Percentiles rank a stretch among this genome's conserved stretches.
Evolutionary conservation across 2,888 invertebrate species (phyloP).

Genomic region (Lasioglossum oenotherae): DNA sequence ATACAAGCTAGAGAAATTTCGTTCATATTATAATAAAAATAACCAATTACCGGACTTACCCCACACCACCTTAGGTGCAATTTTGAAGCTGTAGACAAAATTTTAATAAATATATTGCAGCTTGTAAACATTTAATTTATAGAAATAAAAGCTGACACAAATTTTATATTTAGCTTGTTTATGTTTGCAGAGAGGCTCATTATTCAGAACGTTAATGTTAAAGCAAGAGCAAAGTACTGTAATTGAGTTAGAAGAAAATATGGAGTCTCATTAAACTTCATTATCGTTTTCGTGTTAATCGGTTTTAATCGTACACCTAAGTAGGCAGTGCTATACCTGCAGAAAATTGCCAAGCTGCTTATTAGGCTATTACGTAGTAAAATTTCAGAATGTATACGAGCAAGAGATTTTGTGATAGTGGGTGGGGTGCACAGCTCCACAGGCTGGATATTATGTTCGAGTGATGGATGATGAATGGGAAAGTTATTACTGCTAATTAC

Average conservation of each 20-base stretch:
- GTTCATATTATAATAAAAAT: too few species aligned
- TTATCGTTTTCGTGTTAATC: not conserved
- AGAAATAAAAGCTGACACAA: too few species aligned
- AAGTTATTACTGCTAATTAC: constrained; percentile 11
- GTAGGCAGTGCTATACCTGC: not conserved
- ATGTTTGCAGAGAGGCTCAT: not conserved
- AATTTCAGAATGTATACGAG: not conserved
- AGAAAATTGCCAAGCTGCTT: not conserved
- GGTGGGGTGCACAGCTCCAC: not conserved
- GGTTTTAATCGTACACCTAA: not conserved
- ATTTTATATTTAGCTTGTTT: not conserved
- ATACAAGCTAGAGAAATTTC: too few species aligned
- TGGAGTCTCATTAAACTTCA: not conserved
- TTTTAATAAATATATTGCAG: not conserved
- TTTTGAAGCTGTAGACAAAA: too few species aligned
- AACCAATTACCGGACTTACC: too few species aligned
- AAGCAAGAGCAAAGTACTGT: not conserved
- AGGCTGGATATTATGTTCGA: not conserved
- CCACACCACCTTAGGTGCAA: too few species aligned
- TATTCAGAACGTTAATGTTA: not conserved
- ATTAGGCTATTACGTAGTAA: not conserved
- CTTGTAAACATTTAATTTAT: not conserved
- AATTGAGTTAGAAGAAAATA: not conserved
- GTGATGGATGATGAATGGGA: not conserved
- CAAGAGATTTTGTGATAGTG: not conserved